A percentile compares a stretch with the other conserved stretches of the same genome.
phyloP scores from a whole-genome alignment of 2,113 vertebrate species.

The Tupaia chinensis region DNA sequence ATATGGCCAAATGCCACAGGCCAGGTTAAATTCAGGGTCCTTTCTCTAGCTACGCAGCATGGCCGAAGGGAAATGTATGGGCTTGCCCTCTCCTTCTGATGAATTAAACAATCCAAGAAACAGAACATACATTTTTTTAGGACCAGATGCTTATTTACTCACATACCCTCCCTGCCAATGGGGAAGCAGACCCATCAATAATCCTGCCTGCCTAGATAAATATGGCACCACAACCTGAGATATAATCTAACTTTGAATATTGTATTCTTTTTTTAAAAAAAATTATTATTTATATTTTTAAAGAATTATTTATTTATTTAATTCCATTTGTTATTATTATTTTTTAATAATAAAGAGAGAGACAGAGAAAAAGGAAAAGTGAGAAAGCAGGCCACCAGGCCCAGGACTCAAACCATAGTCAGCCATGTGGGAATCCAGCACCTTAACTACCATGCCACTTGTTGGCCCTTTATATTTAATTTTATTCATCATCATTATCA shows the following conservation, averaged over 20 bases:
- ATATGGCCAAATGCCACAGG: neutral
- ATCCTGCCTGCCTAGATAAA: neutral
- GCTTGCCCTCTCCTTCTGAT: neutral
- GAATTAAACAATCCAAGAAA: conserved; percentile 8
- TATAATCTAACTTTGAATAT: neutral
- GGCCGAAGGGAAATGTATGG: neutral
- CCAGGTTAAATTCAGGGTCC: neutral
- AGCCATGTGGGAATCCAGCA: no score
- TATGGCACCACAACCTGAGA: accelerated
- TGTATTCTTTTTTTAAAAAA: no score
- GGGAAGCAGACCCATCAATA: neutral
- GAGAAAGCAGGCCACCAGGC: no score
- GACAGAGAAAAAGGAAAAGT: no score
- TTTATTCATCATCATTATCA: no score
- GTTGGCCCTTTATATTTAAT: no score
- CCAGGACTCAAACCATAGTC: no score
- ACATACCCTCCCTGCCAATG: neutral
- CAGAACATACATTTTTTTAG: neutral
- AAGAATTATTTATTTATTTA: no score
- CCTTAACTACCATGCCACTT: no score
- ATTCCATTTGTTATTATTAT: no score
- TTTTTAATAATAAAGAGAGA: no score
- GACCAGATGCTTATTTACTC: neutral
- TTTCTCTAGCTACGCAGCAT: neutral
- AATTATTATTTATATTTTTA: no score